Evolutionary conservation across 2,888 invertebrate genomes (phyloP), one percentile per base, ranked within the genome.

Genomic region (Syritta pipiens): DNA sequence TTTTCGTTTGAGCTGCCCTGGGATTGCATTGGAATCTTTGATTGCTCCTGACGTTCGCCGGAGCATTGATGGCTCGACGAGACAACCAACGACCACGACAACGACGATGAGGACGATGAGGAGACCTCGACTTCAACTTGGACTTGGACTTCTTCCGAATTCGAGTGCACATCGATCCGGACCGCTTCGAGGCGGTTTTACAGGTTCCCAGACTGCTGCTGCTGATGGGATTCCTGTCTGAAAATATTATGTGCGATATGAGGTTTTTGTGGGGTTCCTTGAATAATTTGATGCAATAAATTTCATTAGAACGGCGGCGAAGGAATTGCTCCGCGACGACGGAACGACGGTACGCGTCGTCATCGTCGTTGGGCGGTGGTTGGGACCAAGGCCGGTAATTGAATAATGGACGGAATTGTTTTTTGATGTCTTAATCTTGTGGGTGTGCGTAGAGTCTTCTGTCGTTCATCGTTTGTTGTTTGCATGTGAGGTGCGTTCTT

Each of bases 231-330:
- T 74, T 79, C 74, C 79, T 79, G 79, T 79, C 79, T 79, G 68
- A 79, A 79, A 79, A 79, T 79, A 74, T 74, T 79, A 79, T 79
- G 79, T 79, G 79, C 79, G 79, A 79, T 79, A 79, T 79, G 74
- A 68, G 67, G 74, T 79, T 79, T 79, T 79, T 79, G 59, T 53
- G 42, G 5, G 72, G 46, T 68, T 68, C 62, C 67, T 77, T 79
- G 79, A 79, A 79, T 79, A 79, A 79, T 79, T 79, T 40, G 67
- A 62, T 62, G 74, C 67, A 79, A 62, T 79, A 79, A 74, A 79
- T 74, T 79, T 79, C 60, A 79, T 79, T 74, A 74, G 74, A 65
- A 69, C 26, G 46, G 42, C 46, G 37, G 24, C 60, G 48, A 2
- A 19, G 37, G 37, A 37, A 37, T 37, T 37, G 37, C 37, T 4